Evolutionary conservation across 2,797 vertebrate genomes (phyloP).

Genomic region (Limosa lapponica): DNA sequence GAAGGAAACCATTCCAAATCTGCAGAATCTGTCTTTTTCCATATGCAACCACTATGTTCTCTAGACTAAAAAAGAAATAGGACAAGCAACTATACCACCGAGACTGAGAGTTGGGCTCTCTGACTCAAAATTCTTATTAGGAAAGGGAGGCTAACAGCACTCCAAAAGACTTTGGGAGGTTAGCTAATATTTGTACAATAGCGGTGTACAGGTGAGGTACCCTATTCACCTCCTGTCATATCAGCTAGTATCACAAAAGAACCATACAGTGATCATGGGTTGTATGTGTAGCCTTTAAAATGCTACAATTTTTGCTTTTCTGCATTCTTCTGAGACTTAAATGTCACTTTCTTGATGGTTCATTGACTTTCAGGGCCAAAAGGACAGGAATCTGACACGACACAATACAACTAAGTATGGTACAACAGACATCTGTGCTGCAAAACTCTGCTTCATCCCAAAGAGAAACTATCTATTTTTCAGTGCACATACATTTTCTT

Average conservation of each 20-base stretch:
- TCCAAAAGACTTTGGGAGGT: neutral
- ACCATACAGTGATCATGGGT: neutral
- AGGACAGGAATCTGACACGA: neutral
- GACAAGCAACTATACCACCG: neutral
- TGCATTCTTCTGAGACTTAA: neutral
- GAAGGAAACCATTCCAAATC: neutral
- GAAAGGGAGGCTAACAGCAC: neutral
- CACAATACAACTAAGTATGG: neutral
- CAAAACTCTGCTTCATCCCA: neutral
- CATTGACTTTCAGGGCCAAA: neutral
- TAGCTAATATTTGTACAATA: neutral
- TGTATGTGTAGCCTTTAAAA: neutral
- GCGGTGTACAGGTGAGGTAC: neutral
- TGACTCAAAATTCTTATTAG: neutral
- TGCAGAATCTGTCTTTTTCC: neutral
- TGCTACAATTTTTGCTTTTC: neutral
- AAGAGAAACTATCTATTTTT: neutral
- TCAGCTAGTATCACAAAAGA: neutral
- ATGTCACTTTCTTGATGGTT: neutral
- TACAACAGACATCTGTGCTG: neutral
- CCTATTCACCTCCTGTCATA: neutral
- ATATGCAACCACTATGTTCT: neutral
- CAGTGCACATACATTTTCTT: neutral
- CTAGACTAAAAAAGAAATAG: neutral
- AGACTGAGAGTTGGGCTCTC: neutral